Base-by-base conservation (phyloP, 2,888 invertebrate species). In the Spilarctia lutea region DNA sequence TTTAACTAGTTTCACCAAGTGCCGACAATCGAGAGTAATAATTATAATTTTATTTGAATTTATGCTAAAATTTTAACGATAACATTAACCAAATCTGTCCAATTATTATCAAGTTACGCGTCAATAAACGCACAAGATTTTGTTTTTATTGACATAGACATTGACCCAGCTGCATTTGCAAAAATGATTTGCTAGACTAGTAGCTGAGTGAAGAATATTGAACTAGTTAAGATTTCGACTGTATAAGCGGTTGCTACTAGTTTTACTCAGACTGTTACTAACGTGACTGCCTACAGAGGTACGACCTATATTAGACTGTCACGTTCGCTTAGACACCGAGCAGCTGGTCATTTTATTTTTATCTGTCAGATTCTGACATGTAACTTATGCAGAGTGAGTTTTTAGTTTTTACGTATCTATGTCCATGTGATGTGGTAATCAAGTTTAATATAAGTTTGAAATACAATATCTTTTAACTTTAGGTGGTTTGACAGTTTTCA, bases 261-360 rank as follows among this genome's bases (percentile, higher is more conserved):
- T 83, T 82, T 77, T 56, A 71, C 71, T 74, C 79, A 75, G 81
- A 81, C 81, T 77, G 72, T 76, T 65, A 78, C 75, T 76, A 65
- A 78, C 73, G 78, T 78, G 79, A 80, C 76, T 71, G 65, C 70
- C 68, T 74, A 71, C 68, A 65, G 74, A 77, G 74, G 65, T 78
- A 77, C 70, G 79, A 84, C 81, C 83, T 77, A 83, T 84, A 81
- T 84, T 77, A 75, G 76, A 73, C 73, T 76, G 78, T 84, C 78
- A 85, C 79, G 75, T 71, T 69, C 68, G 33, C 24, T 68, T 39
- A 76, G 83, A 83, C 75, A 81, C 73, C 71, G 67, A 75, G 73
- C 85, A 79, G 78, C 77, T 82, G 82, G 76, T 65, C 71, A 75
- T 82, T 82, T 79, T 79, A 83, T 83, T 83, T 83, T 79, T 77